Percentiles rank a stretch among this genome's conserved stretches.
Conservation (phyloP, 2,888 invertebrate genomes). For the Aproaerema taeniolella region DNA sequence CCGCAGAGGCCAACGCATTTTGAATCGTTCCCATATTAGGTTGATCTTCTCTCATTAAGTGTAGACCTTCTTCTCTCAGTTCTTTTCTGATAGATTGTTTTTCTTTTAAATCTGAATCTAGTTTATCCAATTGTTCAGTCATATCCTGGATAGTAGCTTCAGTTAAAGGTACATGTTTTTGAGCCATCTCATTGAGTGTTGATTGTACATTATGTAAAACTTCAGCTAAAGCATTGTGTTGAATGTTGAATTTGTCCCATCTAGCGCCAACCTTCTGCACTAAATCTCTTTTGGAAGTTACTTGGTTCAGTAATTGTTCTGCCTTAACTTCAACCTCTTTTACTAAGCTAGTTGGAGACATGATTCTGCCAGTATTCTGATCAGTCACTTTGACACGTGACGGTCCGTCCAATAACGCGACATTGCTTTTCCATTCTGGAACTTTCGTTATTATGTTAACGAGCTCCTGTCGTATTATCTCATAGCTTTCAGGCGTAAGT, state of each 20-base stretch:
- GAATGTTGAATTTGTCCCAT: conserved; percentile 86
- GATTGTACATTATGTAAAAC: conserved; percentile 79
- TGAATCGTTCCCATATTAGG: conserved; percentile 88
- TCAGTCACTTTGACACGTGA: conserved; percentile 83
- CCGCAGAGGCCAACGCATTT: conserved; percentile 85
- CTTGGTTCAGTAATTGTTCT: conserved; percentile 80
- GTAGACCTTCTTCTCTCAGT: conserved; percentile 87
- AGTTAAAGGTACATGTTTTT: conserved; percentile 61
- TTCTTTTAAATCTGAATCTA: conserved; percentile 76
- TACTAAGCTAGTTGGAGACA: conserved; percentile 84
- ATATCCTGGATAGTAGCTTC: conserved; percentile 68
- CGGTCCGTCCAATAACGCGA: conserved; percentile 81
- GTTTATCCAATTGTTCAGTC: conserved; percentile 69
- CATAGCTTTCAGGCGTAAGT: conserved; percentile 82
- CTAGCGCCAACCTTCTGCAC: conserved; percentile 84
- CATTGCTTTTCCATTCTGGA: conserved; percentile 83
- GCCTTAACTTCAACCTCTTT: conserved; percentile 85
- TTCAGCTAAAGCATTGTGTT: conserved; percentile 83
- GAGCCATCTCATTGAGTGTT: conserved; percentile 75
- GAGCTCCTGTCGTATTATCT: conserved; percentile 82
- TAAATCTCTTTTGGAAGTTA: conserved; percentile 81
- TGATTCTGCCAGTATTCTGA: conserved; percentile 81
- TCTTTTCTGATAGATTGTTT: conserved; percentile 81
- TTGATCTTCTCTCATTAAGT: conserved; percentile 89
- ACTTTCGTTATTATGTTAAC: conserved; percentile 82